These are phyloP conservation scores for Smutsia gigantea DNA, from an alignment of 2,797 vertebrate species.

Conservation along the genomic window DNA sequence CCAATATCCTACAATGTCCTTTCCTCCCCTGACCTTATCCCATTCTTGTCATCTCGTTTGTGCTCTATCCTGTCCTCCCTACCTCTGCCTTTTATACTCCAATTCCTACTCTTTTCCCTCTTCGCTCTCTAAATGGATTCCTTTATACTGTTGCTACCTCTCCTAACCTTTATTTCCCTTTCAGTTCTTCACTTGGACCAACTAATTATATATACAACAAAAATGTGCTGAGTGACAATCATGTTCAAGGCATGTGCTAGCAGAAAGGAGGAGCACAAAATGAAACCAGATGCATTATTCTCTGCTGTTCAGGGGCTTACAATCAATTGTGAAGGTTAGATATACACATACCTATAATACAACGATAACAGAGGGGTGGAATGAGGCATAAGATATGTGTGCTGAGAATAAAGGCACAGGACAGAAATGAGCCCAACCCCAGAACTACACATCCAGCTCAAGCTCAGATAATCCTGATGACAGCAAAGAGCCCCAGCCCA, in stretches of 20 bases:
- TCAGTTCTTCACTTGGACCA: background rate
- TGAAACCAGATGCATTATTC: background rate
- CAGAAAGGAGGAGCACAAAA: background rate
- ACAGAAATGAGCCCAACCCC: background rate
- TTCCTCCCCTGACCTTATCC: fast-evolving
- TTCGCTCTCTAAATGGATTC: background rate
- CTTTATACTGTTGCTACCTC: background rate
- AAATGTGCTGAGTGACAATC: background rate
- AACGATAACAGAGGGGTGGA: too few relatives aligned
- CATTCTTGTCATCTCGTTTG: background rate
- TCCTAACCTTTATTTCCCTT: background rate
- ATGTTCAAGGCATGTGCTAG: background rate
- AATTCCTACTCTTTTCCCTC: background rate
- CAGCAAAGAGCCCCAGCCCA: background rate
- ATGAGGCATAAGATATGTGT: fast-evolving
- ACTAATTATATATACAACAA: background rate
- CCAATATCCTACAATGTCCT: background rate
- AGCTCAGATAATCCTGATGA: fast-evolving
- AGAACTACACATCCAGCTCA: fast-evolving
- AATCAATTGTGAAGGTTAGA: background rate
- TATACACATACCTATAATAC: background rate
- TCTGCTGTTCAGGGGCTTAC: background rate
- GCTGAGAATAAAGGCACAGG: background rate
- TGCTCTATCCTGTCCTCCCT: background rate
- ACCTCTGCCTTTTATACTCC: background rate